Evolutionary conservation across 1,140 invertebrate genomes (phyloP), one percentile per base, ranked within the genome.

Genomic region (Achatina immaculata): DNA sequence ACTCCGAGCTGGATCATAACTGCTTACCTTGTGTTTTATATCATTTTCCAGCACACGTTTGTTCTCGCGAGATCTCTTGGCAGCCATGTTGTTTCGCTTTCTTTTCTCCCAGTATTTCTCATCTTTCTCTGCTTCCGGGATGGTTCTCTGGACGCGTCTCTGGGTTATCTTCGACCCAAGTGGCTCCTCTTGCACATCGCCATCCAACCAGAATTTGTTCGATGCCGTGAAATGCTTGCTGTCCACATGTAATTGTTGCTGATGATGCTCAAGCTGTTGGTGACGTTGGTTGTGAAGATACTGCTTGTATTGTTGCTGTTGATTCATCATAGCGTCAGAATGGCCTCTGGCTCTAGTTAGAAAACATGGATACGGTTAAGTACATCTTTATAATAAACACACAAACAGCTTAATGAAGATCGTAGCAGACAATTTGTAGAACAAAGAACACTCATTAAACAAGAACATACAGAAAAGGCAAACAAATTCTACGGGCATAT

Each of bases 81-180:
- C 97, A 0, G 97, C 96, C 90, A 98, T 96, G 91, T 99, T 99
- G 92, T 99, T 99, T 24, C 97, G 93, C 71, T 97, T 93, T 62
- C 97, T 93, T 40, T 97, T 93, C 91, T 98, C 97, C 97, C 97
- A 98, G 91, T 99, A 99, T 86, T 95, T 96, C 85, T 98, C 97
- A 85, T 98, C 97, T 89, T 98, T 99, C 88, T 98, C 97, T 89
- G 95, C 96, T 86, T 98, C 96, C 0, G 97, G 97, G 66, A 98
- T 98, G 16, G 79, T 48, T 16, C 85, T 51, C 77, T 88, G 88
- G 0, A 76, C 78, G 38, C 75, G 66, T 40, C 84, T 43, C 42
- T 81, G 65, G 31, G 65, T 3, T 1, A 16, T 34, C 1, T 24
- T 71, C 4, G 68, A 71, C 36, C n/a, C 42, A 38, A 6, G n/a